These are phyloP conservation scores for Cetonia aurata DNA, from an alignment of 2,888 invertebrate species.

Conservation along the genomic window DNA sequence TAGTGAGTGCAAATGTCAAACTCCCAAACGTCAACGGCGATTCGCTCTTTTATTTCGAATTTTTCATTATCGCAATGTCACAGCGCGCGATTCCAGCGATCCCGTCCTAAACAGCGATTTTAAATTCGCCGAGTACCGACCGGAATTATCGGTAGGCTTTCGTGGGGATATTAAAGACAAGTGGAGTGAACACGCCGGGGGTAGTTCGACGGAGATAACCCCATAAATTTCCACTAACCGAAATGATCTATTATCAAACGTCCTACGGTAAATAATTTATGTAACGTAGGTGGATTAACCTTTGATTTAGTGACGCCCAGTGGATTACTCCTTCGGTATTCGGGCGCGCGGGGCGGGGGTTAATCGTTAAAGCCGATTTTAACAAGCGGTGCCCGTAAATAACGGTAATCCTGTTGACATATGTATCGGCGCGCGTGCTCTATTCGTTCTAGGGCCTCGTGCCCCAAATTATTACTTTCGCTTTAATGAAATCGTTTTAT, in stretches of 20 bases:
- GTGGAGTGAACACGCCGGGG: not conserved
- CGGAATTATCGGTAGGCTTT: slow-evolving; percentile 43
- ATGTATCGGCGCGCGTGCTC: slow-evolving; percentile 49
- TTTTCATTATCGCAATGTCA: slow-evolving; percentile 19
- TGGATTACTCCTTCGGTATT: slow-evolving; percentile 55
- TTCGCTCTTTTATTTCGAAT: not conserved
- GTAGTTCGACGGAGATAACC: slow-evolving; percentile 38
- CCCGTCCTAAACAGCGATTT: slow-evolving; percentile 20
- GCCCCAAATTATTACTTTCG: slow-evolving; percentile 15
- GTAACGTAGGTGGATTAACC: slow-evolving; percentile 58
- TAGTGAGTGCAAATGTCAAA: too few species aligned
- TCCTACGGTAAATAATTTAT: slow-evolving; percentile 57
- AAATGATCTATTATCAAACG: slow-evolving; percentile 55
- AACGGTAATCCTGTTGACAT: slow-evolving; percentile 54
- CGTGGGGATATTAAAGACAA: slow-evolving; percentile 31
- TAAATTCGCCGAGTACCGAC: slow-evolving; percentile 30
- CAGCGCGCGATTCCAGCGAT: slow-evolving; percentile 15
- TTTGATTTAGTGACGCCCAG: slow-evolving; percentile 57
- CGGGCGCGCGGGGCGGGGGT: slow-evolving; percentile 43
- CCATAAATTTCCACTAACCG: slow-evolving; percentile 52
- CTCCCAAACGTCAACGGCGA: too few species aligned
- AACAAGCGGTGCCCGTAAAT: slow-evolving; percentile 53
- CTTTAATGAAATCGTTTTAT: slow-evolving; percentile 22
- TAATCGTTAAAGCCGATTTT: slow-evolving; percentile 58
- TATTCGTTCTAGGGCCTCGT: not conserved